A percentile compares a stretch with the other conserved stretches of the same genome.
Evolutionary conservation across 2,113 vertebrate genomes (phyloP).

Genomic region (Oreochromis aureus): DNA sequence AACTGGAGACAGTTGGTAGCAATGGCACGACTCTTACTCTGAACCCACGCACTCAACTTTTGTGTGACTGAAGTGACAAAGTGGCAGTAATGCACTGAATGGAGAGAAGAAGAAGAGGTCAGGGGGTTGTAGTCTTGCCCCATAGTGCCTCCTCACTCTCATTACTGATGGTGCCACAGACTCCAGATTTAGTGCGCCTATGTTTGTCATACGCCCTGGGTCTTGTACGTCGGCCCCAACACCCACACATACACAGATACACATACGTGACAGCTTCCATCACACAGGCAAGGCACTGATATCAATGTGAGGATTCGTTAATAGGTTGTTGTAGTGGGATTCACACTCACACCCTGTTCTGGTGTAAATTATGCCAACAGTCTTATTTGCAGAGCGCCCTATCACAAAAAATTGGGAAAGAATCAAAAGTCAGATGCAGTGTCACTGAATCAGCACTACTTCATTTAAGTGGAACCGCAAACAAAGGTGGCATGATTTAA

Average conservation of each 20-base stretch:
- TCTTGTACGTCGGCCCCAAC: conserved; percentile 38
- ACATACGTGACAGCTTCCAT: conserved; percentile 5
- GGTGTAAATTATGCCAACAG: conserved; percentile 46
- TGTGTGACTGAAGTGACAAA: conserved; percentile 1
- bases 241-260: conserved; percentile 18
- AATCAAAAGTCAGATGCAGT: conserved; percentile 28
- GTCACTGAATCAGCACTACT: neutral
- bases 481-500: neutral
- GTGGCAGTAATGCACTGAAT: neutral
- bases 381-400: conserved; percentile 1
- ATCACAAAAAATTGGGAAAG: conserved; percentile 1
- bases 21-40: neutral
- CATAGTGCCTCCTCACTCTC: neutral
- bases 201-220: conserved; percentile 42
- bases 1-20: neutral
- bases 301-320: neutral
- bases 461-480: neutral
- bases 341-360: conserved; percentile 14
- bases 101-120: conserved; percentile 8
- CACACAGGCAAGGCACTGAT: conserved; percentile 4
- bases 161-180: conserved; percentile 47
- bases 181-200: conserved; percentile 54
- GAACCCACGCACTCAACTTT: neutral
- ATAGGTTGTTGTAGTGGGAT: conserved; percentile 15
- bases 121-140: conserved; percentile 16